Evolutionary conservation across 2,888 invertebrate genomes (phyloP), one percentile per base, ranked within the genome.

Genomic region (Troglohyphantes excavatus): DNA sequence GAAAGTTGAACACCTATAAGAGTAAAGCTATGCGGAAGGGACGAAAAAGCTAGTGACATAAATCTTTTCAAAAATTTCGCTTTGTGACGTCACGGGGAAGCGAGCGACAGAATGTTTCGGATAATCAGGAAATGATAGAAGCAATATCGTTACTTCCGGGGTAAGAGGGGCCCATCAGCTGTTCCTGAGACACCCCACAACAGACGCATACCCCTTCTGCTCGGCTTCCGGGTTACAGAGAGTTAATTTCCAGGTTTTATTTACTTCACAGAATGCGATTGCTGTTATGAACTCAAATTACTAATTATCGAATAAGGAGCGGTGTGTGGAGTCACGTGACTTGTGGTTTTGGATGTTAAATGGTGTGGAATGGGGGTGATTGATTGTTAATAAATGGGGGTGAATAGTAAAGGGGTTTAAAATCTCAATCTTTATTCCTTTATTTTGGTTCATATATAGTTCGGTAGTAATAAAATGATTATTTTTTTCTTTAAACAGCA

Each of bases 101-200:
- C 6, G 65, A 65, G 26, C 23, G 23, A 21, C 26, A 65, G 65
- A 65, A 21, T 65, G 68, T 33, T 29, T 29, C 33, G 68, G 68
- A 70, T 70, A 59, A 82, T 82, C 61, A 83, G 83, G 83, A 83
- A 83, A 73, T 72, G 83, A 63, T 83, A 73, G 72, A 67, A 59
- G 68, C 53, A 61, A 61, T 79, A 59, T 27, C 81, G 85, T 68
- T 59, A 70, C 76, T 85, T 85, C 85, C 85, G 76, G 85, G 68
- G 68, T 33, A 46, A 67, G 67, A n/a, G 79, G 68, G 43, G 23
- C 46, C 46, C 67, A 46, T 75, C 73, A 63, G 73, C 84, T 85
- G 68, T 78, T 78, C 19, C 59, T 23, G 59, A 29, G 59, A 29
- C 59, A 27, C 53, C 29, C 39, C 53, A n/a, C n/a, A 53, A 53